A percentile compares a stretch with the other conserved stretches of the same genome.
These are phyloP conservation scores for Chiloscyllium punctatum DNA, from an alignment of 2,797 vertebrate species.

Conservation along the genomic window DNA sequence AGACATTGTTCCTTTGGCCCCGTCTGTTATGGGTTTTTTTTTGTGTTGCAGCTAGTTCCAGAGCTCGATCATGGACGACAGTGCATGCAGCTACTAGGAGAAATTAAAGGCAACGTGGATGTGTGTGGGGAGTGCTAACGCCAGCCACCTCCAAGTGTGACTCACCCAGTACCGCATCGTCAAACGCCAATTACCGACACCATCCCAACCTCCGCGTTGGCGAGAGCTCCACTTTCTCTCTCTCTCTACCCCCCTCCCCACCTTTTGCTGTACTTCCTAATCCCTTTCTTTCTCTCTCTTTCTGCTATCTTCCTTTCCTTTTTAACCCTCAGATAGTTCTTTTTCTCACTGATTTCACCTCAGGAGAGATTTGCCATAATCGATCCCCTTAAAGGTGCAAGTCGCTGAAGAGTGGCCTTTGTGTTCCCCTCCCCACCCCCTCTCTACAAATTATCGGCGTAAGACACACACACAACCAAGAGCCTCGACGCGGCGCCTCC, in stretches of 20 bases:
- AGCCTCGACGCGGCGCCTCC: neutral
- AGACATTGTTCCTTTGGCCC: conserved; percentile 19
- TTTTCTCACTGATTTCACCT: neutral
- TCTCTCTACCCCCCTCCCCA: neutral
- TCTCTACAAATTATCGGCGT: neutral
- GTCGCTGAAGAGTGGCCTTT: neutral
- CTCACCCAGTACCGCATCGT: conserved; percentile 30
- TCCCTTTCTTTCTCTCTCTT: neutral
- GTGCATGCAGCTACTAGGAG: conserved; percentile 1
- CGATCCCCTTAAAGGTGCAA: neutral
- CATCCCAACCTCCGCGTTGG: neutral
- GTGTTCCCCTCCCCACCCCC: too few species aligned
- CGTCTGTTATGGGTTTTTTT: neutral
- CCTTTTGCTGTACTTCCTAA: neutral
- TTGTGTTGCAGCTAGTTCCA: neutral
- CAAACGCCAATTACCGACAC: neutral
- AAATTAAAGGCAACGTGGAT: conserved; percentile 12
- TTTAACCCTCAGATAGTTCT: too few species aligned
- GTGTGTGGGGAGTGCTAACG: neutral
- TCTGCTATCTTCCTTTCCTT: too few species aligned
- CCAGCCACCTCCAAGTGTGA: conserved; percentile 20
- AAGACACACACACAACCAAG: neutral
- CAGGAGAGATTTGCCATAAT: neutral
- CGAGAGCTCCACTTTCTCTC: neutral
- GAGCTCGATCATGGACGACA: conserved; percentile 17